Evolutionary conservation across 2,888 invertebrate species (phyloP), one percentile per base, ranked within the genome.

Genomic region (Trachelus iudaicus): DNA sequence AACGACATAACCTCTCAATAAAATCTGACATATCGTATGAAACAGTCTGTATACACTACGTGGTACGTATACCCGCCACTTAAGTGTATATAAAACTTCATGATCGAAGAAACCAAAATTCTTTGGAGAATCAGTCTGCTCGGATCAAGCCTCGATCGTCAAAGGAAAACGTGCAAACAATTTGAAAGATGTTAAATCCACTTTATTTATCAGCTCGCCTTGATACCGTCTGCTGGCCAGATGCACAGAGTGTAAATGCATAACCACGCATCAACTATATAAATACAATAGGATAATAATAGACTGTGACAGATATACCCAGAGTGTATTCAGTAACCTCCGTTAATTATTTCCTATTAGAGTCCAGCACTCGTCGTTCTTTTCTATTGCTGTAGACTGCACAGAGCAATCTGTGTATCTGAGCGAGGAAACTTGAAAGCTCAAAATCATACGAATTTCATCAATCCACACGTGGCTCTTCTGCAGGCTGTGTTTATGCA

Each of bases 161-260:
- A 9, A 23, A 56, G 56, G 6, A 56, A 56, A 23, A 71, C 30
- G 13, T 33, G 71, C 30, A 56, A 56, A 56, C 56, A 23, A 56
- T 56, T 56, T 56, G 9, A 23, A 56, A 56, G 56, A 56, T 3
- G 56, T 56, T 56, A 56, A 56, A 56, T 23, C 56, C 56, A 56
- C 56, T 56, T 56, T 56, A 56, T 56, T 56, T 56, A 56, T 56
- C 23, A 56, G 23, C 23, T 56, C 56, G 9, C 56, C 56, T 56
- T 56, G 56, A 75, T 79, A 69, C 69, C 37, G 35, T 35, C 34
- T 34, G 76, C 68, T 30, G 30, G 35, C 68, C 76, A 33, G 69
- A 68, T 69, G 69, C 76, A 78, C 73, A 40, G 71, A 56, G 23
- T 56, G 56, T 23, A 23, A 9, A 23, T 56, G 56, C 56, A 56